phyloP scores from a whole-genome alignment of 2,888 invertebrate species.

The Drosophila niveifrons region DNA sequence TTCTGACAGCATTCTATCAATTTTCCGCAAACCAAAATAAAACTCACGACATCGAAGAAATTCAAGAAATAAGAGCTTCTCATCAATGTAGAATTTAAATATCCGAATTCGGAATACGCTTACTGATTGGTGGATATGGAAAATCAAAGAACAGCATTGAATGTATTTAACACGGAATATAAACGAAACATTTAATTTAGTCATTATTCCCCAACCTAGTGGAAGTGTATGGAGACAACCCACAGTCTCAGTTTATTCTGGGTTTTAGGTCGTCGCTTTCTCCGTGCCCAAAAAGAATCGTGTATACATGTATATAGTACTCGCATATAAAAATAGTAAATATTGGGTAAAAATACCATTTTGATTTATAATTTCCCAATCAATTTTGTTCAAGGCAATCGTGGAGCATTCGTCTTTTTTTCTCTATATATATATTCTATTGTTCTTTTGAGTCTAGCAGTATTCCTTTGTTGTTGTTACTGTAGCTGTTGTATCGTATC shows the following conservation, averaged over 20 bases:
- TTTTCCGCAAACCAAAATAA: conserved; percentile 17
- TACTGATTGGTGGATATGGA: neutral
- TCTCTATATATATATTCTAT: conserved; percentile 14
- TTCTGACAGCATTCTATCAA: conserved; percentile 43
- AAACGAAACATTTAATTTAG: neutral
- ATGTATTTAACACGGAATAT: neutral
- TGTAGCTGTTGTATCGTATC: conserved; percentile 18
- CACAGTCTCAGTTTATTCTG: neutral
- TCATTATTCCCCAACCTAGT: neutral
- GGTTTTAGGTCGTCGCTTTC: conserved; percentile 30
- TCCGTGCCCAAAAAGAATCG: neutral
- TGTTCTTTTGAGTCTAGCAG: conserved; percentile 3
- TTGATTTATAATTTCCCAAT: conserved; percentile 59
- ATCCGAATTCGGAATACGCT: neutral
- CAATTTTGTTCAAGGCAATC: conserved; percentile 60
- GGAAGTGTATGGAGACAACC: neutral
- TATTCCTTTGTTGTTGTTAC: conserved; percentile 7
- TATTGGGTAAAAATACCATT: conserved; percentile 62
- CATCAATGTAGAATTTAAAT: neutral
- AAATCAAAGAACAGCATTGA: neutral
- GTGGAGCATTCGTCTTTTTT: conserved; percentile 41
- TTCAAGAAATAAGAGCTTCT: neutral
- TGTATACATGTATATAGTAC: conserved; percentile 1
- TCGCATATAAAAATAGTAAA: conserved; percentile 50
- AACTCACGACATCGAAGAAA: conserved; percentile 20